These are phyloP conservation scores for Nomada flava DNA, from an alignment of 2,888 invertebrate genomes.

Conservation along the genomic window DNA sequence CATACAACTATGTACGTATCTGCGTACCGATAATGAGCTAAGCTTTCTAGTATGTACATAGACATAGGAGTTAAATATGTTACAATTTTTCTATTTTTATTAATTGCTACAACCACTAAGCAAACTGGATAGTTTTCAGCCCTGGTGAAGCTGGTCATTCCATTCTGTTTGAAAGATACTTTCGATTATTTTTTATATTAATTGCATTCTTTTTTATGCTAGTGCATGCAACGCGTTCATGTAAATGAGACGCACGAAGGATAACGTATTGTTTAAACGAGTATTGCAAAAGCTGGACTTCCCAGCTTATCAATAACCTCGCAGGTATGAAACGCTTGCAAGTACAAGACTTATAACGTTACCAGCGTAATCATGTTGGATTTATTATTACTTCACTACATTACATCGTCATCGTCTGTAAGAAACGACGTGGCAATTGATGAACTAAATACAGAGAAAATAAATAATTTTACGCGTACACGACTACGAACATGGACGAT, in stretches of 20 bases:
- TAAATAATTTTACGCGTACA: slow-evolving; percentile 56
- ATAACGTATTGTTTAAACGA: slow-evolving; percentile 20
- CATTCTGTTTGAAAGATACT: neutral
- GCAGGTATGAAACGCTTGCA: neutral
- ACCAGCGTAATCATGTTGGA: slow-evolving; percentile 13
- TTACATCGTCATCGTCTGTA: slow-evolving; percentile 29
- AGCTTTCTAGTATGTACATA: no score
- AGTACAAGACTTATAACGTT: slow-evolving; percentile 11
- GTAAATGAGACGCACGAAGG: neutral
- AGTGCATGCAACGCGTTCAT: neutral
- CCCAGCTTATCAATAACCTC: slow-evolving; percentile 22
- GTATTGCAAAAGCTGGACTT: neutral
- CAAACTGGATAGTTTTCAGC: no score
- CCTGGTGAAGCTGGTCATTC: no score
- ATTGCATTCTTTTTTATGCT: no score
- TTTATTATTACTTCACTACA: slow-evolving; percentile 34
- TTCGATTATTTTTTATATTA: neutral
- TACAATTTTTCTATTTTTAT: no score
- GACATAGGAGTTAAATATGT: no score
- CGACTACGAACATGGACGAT: slow-evolving; percentile 39
- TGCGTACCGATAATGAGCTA: no score
- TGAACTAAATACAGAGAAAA: slow-evolving; percentile 38
- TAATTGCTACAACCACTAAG: no score
- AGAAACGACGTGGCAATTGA: slow-evolving; percentile 46
- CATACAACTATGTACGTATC: neutral